These are phyloP conservation scores for Chironomus tepperi DNA, from an alignment of 1,140 invertebrate species.

Conservation along the genomic window DNA sequence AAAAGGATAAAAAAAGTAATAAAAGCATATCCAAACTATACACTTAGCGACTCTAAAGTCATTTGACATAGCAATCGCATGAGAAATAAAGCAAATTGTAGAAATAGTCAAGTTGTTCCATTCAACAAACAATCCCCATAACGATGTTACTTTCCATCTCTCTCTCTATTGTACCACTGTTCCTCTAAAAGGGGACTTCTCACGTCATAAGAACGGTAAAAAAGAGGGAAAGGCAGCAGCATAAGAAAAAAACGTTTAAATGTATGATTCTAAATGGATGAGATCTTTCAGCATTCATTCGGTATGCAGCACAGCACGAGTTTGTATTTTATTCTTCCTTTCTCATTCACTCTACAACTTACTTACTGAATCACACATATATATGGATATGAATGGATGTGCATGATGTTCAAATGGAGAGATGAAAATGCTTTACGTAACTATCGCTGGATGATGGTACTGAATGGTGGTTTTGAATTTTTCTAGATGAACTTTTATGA, in stretches of 20 bases:
- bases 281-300: neutral
- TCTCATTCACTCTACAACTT: neutral
- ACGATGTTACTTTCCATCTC: neutral
- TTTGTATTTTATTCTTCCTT: neutral
- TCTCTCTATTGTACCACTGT: neutral
- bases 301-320: neutral
- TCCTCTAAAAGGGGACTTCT: neutral
- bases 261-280: neutral
- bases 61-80: neutral
- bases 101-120: constrained; percentile 15
- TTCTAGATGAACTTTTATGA: too few relatives aligned
- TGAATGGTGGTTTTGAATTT: too few relatives aligned
- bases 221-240: neutral
- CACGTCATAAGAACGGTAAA: neutral
- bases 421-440: too few relatives aligned
- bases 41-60: neutral
- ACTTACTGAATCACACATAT: neutral
- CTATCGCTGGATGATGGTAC: too few relatives aligned
- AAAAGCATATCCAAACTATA: too few relatives aligned
- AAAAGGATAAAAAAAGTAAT: too few relatives aligned
- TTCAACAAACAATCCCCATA: constrained; percentile 12
- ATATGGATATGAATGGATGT: too few relatives aligned
- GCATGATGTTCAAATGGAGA: too few relatives aligned
- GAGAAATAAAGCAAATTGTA: constrained; percentile 9
- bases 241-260: neutral